Conservation (phyloP, 2,113 vertebrate genomes). For the Hydropotes inermis region DNA sequence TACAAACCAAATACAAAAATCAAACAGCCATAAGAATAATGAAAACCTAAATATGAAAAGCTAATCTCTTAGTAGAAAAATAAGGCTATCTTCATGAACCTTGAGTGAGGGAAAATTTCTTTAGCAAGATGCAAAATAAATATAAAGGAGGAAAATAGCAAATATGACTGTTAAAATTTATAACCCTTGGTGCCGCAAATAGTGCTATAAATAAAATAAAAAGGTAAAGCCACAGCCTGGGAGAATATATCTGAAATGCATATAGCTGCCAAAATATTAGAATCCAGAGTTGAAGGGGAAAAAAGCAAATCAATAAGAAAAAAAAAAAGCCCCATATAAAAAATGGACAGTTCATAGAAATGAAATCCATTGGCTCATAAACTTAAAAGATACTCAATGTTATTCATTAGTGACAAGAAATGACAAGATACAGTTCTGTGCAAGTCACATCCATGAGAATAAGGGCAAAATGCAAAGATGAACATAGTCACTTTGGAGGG, state of each 20-base stretch:
- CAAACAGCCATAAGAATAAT: background rate
- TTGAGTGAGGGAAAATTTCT: background rate
- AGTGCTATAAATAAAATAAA: background rate
- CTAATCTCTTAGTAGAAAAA: background rate
- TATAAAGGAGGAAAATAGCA: background rate
- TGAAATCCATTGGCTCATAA: background rate
- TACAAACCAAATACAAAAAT: background rate
- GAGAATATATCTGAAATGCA: background rate
- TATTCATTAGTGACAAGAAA: background rate
- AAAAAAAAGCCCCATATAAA: background rate
- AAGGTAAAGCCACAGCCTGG: background rate
- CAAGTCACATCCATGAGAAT: background rate
- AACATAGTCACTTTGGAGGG: background rate
- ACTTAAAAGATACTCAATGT: background rate
- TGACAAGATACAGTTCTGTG: background rate
- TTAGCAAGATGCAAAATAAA: background rate
- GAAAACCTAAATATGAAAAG: background rate
- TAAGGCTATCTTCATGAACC: background rate
- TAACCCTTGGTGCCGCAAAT: background rate
- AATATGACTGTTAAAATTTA: background rate
- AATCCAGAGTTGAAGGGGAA: background rate
- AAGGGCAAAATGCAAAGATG: background rate
- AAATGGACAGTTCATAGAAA: background rate
- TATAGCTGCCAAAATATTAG: background rate
- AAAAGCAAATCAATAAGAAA: background rate